Conservation (phyloP, 2,888 invertebrate species). For the Heliconius sara region DNA sequence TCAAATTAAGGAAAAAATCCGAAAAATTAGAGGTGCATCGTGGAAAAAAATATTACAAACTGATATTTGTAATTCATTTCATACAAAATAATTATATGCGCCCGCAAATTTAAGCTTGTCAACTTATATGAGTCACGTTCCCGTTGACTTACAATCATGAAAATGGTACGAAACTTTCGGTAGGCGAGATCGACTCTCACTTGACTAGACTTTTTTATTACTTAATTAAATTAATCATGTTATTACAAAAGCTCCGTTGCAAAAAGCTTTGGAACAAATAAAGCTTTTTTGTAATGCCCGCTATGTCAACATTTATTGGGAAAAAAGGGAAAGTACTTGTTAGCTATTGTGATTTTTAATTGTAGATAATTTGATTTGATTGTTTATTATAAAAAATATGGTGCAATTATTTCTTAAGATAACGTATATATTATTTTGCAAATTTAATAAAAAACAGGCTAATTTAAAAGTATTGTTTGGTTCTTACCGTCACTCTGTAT, state of each 20-base stretch:
- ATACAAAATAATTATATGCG: too few species aligned
- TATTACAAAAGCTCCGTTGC: constrained; percentile 12
- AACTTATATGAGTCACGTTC: neutral
- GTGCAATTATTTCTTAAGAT: neutral
- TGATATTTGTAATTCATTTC: too few species aligned
- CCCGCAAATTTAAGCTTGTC: neutral
- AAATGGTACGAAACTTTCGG: neutral
- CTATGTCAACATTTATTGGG: constrained; percentile 12
- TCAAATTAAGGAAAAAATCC: neutral
- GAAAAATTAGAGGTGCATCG: neutral
- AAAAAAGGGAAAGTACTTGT: constrained; percentile 23
- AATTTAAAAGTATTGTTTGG: too few species aligned
- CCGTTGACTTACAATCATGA: neutral
- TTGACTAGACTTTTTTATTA: constrained; percentile 14
- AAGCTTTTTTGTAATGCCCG: constrained; percentile 13
- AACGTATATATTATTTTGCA: neutral
- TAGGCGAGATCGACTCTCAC: neutral
- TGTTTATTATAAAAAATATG: neutral
- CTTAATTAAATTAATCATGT: constrained; percentile 14
- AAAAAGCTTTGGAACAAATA: constrained; percentile 9
- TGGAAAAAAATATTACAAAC: neutral
- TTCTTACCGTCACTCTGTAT: too few species aligned
- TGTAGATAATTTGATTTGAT: neutral
- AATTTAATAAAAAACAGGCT: neutral
- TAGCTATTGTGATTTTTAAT: constrained; percentile 15